Evolutionary conservation across 2,888 invertebrate genomes (phyloP), one percentile per base, ranked within the genome.

Genomic region (Mechanitis mazaeus): DNA sequence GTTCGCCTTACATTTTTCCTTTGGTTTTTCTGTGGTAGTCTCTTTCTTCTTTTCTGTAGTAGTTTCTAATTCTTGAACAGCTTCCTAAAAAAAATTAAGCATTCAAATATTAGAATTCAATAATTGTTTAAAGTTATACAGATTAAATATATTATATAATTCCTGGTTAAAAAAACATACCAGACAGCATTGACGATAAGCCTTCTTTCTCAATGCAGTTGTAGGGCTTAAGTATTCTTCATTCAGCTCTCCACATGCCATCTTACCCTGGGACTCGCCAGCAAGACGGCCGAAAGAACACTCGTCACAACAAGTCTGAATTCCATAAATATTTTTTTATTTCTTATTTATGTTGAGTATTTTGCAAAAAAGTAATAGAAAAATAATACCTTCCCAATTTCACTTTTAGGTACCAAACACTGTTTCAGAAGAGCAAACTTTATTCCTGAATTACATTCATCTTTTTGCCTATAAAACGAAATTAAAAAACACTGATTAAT

Each of bases 301-400:
- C 64, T 89, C 89, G 3, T 87, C 83, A 64, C 89, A 90, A 64
- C 89, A 90, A 0, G 70, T 75, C 89, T 89, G 70, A 55, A 66
- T 63, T 45, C 47, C 20, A 2, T 47, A 9, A 33, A 11, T 33
- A 38, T 35, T 46, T 20, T 1, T 28, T 20, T 7, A 45, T 47
- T 55, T 33, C 28, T 45, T 33, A 33, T 54, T 33, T 55, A 33
- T 1, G 46, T 45, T 42, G 5, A 54, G 38, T 7, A 53, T 28
- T 42, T 47, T 42, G 11, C 11, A 42, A 3, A 42, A 9, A 31
- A 35, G 4, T n/a, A 28, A 54, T 5, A 55, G 9, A 9, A 9
- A 42, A 42, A 35, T 35, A 63, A 56, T 76, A 87, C 89, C 81
- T 80, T 83, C 65, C 81, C 89, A 47, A 84, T 79, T 1, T 85